These are phyloP conservation scores for Apteryx owenii DNA, from an alignment of 2,113 vertebrate genomes.

Conservation along the genomic window DNA sequence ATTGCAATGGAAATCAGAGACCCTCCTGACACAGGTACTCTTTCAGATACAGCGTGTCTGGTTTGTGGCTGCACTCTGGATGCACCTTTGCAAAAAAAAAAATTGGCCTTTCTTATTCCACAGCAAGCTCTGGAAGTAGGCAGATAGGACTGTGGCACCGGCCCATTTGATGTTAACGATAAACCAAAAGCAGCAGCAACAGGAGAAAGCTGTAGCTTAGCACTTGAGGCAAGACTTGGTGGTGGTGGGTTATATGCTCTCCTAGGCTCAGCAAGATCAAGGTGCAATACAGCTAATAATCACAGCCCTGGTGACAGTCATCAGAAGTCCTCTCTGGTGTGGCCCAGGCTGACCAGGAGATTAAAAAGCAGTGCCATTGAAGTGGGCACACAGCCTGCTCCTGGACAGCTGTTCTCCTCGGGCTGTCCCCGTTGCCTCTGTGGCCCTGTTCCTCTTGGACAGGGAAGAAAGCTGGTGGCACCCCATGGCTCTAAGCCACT, in stretches of 20 bases:
- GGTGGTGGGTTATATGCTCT: background rate
- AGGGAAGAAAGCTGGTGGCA: no score
- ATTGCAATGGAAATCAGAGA: fast-evolving
- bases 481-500: no score
- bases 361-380: background rate
- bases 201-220: background rate
- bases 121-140: background rate
- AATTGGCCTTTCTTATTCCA: background rate
- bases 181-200: background rate
- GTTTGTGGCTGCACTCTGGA: background rate
- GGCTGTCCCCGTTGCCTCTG: background rate
- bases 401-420: background rate
- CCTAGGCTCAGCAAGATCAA: background rate
- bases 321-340: background rate
- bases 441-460: background rate
- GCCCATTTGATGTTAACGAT: background rate
- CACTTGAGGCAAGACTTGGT: background rate
- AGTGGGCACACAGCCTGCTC: background rate
- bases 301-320: background rate
- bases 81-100: background rate
- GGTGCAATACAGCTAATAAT: background rate
- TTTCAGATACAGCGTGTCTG: background rate
- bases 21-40: fast-evolving
- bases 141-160: background rate
- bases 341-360: background rate